A percentile compares a stretch with the other conserved stretches of the same genome.
Evolutionary conservation across 2,888 invertebrate species (phyloP).

Genomic region (Caenorhabditis angaria): DNA sequence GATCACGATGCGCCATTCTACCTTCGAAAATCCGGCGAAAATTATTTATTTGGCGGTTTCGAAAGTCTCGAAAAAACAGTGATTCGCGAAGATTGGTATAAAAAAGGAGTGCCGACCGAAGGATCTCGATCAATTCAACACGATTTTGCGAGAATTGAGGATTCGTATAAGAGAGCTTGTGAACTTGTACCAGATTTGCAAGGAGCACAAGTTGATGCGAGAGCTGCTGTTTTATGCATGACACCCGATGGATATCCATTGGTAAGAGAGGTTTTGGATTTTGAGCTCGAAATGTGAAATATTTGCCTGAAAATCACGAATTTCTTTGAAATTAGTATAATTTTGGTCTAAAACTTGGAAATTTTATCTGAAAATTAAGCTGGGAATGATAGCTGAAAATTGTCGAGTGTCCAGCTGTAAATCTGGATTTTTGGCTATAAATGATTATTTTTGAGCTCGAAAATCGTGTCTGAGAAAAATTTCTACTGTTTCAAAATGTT

Average conservation of each 20-base stretch:
- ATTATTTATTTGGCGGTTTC: constrained; percentile 74
- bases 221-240: constrained; percentile 63
- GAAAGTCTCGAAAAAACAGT: constrained; percentile 73
- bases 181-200: constrained; percentile 52
- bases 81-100: constrained; percentile 73
- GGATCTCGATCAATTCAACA: constrained; percentile 51
- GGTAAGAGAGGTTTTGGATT: no score
- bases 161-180: constrained; percentile 52
- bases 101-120: constrained; percentile 72
- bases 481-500: no score
- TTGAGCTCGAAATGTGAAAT: no score
- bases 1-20: constrained; percentile 75
- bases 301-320: no score
- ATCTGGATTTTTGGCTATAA: no score
- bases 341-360: no score
- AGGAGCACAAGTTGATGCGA: constrained; percentile 49
- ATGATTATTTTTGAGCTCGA: no score
- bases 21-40: constrained; percentile 70
- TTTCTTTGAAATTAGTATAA: no score
- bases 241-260: constrained; percentile 74
- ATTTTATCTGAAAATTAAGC: no score
- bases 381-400: no score
- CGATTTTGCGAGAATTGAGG: constrained; percentile 56
- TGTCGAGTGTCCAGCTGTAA: no score
- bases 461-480: no score